phyloP scores from a whole-genome alignment of 2,797 vertebrate genomes.

The Smutsia gigantea region DNA sequence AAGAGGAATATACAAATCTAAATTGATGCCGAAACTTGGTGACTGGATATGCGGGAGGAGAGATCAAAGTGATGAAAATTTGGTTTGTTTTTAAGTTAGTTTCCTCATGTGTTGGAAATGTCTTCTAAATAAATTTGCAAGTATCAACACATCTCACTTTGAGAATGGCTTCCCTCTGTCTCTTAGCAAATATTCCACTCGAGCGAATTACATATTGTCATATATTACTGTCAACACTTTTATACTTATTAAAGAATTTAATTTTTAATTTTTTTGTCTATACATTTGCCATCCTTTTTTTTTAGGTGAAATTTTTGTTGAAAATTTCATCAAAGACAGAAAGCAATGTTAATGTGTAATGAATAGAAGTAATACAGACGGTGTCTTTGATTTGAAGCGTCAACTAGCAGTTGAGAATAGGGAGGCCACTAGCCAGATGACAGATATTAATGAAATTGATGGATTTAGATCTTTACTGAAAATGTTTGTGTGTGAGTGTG shows the following conservation, averaged over 20 bases:
- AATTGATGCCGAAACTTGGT: not conserved
- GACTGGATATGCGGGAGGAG: not conserved
- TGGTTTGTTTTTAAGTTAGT: not conserved
- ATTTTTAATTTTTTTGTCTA: not conserved
- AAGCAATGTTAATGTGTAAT: not conserved
- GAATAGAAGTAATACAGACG: not conserved
- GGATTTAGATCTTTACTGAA: conserved; percentile 62
- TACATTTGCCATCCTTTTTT: not conserved
- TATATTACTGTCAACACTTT: not conserved
- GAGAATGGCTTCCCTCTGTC: not conserved
- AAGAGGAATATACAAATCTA: not conserved
- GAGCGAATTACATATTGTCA: not conserved
- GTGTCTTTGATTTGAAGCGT: not conserved
- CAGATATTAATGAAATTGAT: conserved; percentile 64
- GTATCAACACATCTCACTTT: not conserved
- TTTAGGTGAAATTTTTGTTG: not conserved
- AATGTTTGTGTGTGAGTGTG: not conserved
- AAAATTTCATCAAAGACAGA: conserved; percentile 41
- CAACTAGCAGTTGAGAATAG: conserved; percentile 14
- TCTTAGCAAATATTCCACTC: not conserved
- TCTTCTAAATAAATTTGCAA: not conserved
- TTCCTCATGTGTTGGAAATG: not conserved
- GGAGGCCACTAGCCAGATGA: conserved; percentile 1
- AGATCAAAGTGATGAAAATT: not conserved
- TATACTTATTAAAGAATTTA: not conserved